phyloP scores from a whole-genome alignment of 1,140 invertebrate genomes.

The Asobara japonica region DNA sequence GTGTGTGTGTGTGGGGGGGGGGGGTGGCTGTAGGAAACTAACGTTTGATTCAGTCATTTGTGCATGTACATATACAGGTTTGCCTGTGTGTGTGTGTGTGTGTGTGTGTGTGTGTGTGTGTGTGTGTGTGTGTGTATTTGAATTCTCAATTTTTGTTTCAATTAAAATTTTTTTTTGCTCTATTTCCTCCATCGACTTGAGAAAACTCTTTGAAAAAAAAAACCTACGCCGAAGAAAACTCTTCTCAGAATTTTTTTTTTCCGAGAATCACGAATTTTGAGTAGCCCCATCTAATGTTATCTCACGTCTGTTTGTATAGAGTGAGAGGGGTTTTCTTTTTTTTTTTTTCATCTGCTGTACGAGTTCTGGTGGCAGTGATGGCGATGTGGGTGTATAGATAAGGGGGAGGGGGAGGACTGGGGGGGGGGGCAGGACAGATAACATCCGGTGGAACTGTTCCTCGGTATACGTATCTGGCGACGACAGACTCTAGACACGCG shows the following conservation, averaged over 20 bases:
- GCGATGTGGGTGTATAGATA: background rate
- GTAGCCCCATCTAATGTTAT: background rate
- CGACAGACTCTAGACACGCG: conserved; percentile 38
- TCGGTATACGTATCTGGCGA: conserved; percentile 35
- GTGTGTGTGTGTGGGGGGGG: too few species aligned
- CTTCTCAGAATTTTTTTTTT: background rate
- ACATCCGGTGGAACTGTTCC: conserved; percentile 32
- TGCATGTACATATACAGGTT: too few species aligned
- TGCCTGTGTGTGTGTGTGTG: too few species aligned
- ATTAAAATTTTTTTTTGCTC: background rate
- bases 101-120: too few species aligned
- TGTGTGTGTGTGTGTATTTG: too few species aligned
- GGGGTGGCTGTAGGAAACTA: too few species aligned
- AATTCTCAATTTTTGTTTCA: too few species aligned
- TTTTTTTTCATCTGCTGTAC: background rate
- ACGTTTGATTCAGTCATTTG: too few species aligned
- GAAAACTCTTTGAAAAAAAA: too few species aligned
- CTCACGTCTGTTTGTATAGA: background rate
- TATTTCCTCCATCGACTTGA: too few species aligned
- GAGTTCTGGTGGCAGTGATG: background rate
- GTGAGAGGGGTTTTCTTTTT: too few species aligned
- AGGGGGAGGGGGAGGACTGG: background rate
- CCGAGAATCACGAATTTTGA: background rate
- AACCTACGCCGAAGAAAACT: too few species aligned
- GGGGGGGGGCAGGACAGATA: conserved; percentile 23